Evolutionary conservation across 2,113 vertebrate genomes (phyloP).

Genomic region (Daboia siamensis): DNA sequence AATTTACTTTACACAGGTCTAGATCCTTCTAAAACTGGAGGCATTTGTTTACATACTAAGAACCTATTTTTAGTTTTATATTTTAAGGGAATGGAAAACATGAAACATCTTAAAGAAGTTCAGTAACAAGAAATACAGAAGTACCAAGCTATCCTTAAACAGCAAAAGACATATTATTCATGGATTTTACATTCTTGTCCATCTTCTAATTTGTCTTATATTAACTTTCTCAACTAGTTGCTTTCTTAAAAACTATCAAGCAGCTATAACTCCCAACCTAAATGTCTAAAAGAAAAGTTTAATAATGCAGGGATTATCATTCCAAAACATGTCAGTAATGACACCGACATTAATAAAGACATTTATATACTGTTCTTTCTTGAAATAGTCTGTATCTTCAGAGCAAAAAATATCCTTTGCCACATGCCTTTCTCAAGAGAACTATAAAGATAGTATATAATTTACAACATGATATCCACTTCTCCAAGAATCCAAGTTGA

Average conservation of each 20-base stretch:
- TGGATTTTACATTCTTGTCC: neutral
- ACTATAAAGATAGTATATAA: neutral
- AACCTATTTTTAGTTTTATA: neutral
- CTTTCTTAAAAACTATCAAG: neutral
- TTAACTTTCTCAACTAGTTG: neutral
- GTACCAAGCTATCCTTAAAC: neutral
- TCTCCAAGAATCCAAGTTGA: neutral
- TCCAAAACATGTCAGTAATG: neutral
- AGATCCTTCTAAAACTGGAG: neutral
- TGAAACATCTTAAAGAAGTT: neutral
- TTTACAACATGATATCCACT: neutral
- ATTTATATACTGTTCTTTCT: neutral
- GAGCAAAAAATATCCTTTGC: neutral
- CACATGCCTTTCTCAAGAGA: neutral
- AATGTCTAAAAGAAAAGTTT: neutral
- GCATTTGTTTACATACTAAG: neutral
- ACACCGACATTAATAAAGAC: neutral
- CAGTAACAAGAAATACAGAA: neutral
- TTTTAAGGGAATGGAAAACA: neutral
- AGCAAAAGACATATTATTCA: neutral
- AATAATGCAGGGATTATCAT: neutral
- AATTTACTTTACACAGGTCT: neutral
- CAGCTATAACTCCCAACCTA: neutral
- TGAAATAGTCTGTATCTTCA: neutral
- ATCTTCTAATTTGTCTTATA: neutral